phyloP scores from a whole-genome alignment of 37 sponge, comb jelly and placozoan species.

The Agelas oroides region DNA sequence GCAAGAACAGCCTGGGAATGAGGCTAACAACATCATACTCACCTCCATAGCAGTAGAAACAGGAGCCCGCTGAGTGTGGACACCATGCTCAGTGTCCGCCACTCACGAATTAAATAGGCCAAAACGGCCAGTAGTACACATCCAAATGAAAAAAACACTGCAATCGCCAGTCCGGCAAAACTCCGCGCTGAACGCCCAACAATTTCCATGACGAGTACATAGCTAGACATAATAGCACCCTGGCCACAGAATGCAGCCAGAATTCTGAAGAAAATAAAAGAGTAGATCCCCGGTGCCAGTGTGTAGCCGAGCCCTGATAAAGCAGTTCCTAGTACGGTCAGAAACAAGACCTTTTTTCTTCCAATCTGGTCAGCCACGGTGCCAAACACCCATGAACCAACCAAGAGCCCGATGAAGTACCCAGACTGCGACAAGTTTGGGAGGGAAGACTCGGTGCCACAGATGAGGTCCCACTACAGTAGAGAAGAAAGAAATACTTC shows the following conservation, averaged over 20 bases:
- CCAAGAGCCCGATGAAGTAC: conserved; percentile 54
- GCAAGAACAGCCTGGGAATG: no score
- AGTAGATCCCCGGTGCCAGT: conserved; percentile 1
- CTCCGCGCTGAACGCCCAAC: conserved; percentile 32
- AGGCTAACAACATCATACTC: neutral
- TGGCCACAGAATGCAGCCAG: neutral
- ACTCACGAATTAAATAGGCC: conserved; percentile 59
- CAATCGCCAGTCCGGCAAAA: conserved; percentile 7
- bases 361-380: conserved; percentile 51
- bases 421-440: conserved; percentile 60
- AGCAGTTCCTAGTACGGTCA: neutral
- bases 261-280: conserved; percentile 40
- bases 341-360: conserved; percentile 37
- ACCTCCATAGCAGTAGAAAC: conserved; percentile 34
- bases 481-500: no score
- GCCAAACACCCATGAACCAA: conserved; percentile 64
- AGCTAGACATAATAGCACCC: conserved; percentile 37
- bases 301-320: conserved; percentile 17
- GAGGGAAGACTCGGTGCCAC: conserved; percentile 29
- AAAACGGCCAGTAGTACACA: conserved; percentile 7
- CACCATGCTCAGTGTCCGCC: conserved; percentile 35
- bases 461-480: conserved; percentile 65
- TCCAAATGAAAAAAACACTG: conserved; percentile 27
- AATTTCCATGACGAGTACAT: conserved; percentile 47
- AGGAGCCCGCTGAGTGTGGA: neutral